Evolutionary conservation across 2,888 invertebrate genomes (phyloP).

Genomic region (Ormyrus labotus): DNA sequence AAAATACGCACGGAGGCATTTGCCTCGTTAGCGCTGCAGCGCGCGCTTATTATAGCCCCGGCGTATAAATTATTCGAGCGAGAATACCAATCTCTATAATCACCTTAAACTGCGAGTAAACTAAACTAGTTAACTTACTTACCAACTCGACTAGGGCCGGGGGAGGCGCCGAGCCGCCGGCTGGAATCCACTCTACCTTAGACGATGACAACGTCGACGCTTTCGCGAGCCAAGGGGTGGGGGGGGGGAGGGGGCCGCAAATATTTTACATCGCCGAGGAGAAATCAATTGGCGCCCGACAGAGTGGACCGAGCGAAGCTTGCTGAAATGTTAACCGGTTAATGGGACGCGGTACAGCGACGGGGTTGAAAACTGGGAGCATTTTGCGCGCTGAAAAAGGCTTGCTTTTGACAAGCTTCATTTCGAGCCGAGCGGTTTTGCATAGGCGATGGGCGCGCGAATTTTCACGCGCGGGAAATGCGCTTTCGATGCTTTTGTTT

Average conservation of each 20-base stretch:
- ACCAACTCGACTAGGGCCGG: slow-evolving; percentile 11
- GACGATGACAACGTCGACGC: slow-evolving; percentile 36
- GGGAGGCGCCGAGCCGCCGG: not conserved
- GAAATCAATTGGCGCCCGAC: slow-evolving; percentile 11
- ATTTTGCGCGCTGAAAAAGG: not conserved
- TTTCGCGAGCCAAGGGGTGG: not conserved
- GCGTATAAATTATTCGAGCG: slow-evolving; percentile 46
- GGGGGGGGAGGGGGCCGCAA: not conserved
- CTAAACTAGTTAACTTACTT: slow-evolving; percentile 52
- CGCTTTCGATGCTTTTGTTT: slow-evolving; percentile 3
- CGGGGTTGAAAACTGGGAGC: not conserved
- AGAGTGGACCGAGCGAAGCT: not conserved
- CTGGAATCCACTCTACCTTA: not conserved
- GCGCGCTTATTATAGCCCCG: slow-evolving; percentile 32
- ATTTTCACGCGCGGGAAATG: slow-evolving; percentile 16
- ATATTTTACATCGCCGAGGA: slow-evolving; percentile 22
- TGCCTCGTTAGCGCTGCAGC: slow-evolving; percentile 8
- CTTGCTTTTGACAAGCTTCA: slow-evolving; percentile 2
- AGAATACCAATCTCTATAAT: slow-evolving; percentile 53
- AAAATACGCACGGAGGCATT: not conserved
- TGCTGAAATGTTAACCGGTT: not conserved
- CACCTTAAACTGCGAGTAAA: slow-evolving; percentile 50
- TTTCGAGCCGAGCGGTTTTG: slow-evolving; percentile 1
- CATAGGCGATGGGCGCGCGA: not conserved
- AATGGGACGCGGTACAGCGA: slow-evolving; percentile 17